Percentiles rank a stretch among this genome's conserved stretches.
Evolutionary conservation across 1,140 invertebrate species (phyloP).

Genomic region (Atta colombica): DNA sequence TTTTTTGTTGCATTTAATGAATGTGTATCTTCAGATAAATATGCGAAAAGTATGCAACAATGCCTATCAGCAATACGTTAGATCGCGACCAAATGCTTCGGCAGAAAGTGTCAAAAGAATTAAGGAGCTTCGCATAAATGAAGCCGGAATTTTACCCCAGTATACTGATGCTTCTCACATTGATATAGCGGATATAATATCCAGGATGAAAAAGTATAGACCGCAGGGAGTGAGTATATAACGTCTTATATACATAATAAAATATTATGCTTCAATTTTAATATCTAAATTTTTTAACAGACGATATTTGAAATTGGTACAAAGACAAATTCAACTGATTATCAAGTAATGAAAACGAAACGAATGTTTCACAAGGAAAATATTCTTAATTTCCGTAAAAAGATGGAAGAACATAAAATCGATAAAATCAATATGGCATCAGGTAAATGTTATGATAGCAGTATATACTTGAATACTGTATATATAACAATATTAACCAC

Average conservation of each 20-base stretch:
- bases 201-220: slow-evolving; percentile 94
- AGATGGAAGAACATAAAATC: slow-evolving; percentile 84
- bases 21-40: slow-evolving; percentile 87
- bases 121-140: slow-evolving; percentile 89
- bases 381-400: slow-evolving; percentile 86
- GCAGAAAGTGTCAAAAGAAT: slow-evolving; percentile 95
- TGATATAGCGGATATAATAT: slow-evolving; percentile 87
- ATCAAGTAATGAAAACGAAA: slow-evolving; percentile 91
- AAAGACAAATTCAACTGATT: slow-evolving; percentile 92
- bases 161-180: slow-evolving; percentile 76
- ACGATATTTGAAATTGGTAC: slow-evolving; percentile 97
- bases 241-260: slow-evolving; percentile 10
- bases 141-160: slow-evolving; percentile 86
- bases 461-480: not conserved
- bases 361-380: slow-evolving; percentile 89
- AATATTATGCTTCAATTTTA: slow-evolving; percentile 57
- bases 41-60: slow-evolving; percentile 93
- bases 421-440: slow-evolving; percentile 78
- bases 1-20: slow-evolving; percentile 18
- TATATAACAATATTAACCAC: not conserved
- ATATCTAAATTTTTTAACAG: slow-evolving; percentile 87
- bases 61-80: slow-evolving; percentile 96
- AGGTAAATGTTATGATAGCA: slow-evolving; percentile 65
- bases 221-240: slow-evolving; percentile 91
- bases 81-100: slow-evolving; percentile 94